phyloP scores from a whole-genome alignment of 2,797 vertebrate genomes.

The Myotis pilosus region DNA sequence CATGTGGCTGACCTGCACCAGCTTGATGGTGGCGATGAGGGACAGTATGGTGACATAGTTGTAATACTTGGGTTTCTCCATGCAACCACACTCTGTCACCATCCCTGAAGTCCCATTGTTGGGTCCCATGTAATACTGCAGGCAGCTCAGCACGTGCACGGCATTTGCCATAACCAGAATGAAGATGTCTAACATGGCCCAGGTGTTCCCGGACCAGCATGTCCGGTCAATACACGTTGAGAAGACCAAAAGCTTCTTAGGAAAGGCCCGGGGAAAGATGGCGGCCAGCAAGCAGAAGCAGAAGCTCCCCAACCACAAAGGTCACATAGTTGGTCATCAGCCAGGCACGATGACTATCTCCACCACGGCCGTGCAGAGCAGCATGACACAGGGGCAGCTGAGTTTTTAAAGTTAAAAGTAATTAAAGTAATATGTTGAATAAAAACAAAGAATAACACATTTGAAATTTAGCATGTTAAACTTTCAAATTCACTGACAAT shows the following conservation, averaged over 20 bases:
- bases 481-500: conserved; percentile 50
- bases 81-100: conserved; percentile 81
- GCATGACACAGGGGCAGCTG: no score
- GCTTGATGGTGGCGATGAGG: conserved; percentile 92
- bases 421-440: not conserved
- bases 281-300: conserved; percentile 93
- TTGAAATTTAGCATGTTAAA: conserved; percentile 47
- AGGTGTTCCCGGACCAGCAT: conserved; percentile 95
- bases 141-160: conserved; percentile 94
- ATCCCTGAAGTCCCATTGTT: conserved; percentile 79
- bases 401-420: not conserved
- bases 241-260: conserved; percentile 92
- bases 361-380: no score
- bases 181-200: conserved; percentile 96
- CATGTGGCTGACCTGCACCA: conserved; percentile 97
- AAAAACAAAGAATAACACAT: not conserved
- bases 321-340: conserved; percentile 94
- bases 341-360: conserved; percentile 60
- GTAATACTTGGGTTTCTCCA: conserved; percentile 93
- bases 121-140: conserved; percentile 82
- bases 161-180: conserved; percentile 94
- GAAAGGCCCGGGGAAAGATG: conserved; percentile 93
- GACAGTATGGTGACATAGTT: conserved; percentile 92
- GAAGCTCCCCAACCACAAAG: conserved; percentile 89
- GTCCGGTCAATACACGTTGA: conserved; percentile 95